These are phyloP conservation scores for Phallusia fumigata DNA, from an alignment of 23 tunicate species.

Conservation along the genomic window DNA sequence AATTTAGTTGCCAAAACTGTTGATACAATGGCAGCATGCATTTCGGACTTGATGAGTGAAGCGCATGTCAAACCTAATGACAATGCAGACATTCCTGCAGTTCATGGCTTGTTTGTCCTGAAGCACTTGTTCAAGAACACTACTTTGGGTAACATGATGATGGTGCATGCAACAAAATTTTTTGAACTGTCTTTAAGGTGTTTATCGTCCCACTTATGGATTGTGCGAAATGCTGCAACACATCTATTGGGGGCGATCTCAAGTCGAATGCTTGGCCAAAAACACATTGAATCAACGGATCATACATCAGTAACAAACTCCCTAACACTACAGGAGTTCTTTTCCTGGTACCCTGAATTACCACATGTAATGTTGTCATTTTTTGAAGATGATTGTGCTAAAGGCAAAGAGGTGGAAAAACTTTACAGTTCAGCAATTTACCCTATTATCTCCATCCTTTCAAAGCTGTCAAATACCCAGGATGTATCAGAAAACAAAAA, in stretches of 20 bases:
- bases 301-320: slow-evolving; percentile 32
- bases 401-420: too few species aligned
- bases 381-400: slow-evolving; percentile 11
- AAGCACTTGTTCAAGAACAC: slow-evolving; percentile 56
- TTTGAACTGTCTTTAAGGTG: slow-evolving; percentile 44
- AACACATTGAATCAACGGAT: slow-evolving; percentile 43
- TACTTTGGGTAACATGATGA: slow-evolving; percentile 23
- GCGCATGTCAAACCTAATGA: background rate
- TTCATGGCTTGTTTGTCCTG: slow-evolving; percentile 59
- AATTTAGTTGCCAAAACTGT: background rate
- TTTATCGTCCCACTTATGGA: slow-evolving; percentile 58
- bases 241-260: slow-evolving; percentile 61
- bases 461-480: slow-evolving; percentile 23
- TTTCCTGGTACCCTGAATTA: slow-evolving; percentile 54
- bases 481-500: background rate
- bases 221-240: slow-evolving; percentile 80
- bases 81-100: slow-evolving; percentile 61
- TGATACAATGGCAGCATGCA: background rate
- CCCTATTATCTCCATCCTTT: slow-evolving; percentile 35
- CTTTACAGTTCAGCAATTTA: slow-evolving; percentile 8
- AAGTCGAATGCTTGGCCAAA: slow-evolving; percentile 79
- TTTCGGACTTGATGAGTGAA: background rate
- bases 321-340: slow-evolving; percentile 63
- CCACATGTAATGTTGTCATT: slow-evolving; percentile 1
- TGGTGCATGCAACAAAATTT: background rate